Evolutionary conservation across 2,888 invertebrate species (phyloP).

Genomic region (Amblyteles armatorius): DNA sequence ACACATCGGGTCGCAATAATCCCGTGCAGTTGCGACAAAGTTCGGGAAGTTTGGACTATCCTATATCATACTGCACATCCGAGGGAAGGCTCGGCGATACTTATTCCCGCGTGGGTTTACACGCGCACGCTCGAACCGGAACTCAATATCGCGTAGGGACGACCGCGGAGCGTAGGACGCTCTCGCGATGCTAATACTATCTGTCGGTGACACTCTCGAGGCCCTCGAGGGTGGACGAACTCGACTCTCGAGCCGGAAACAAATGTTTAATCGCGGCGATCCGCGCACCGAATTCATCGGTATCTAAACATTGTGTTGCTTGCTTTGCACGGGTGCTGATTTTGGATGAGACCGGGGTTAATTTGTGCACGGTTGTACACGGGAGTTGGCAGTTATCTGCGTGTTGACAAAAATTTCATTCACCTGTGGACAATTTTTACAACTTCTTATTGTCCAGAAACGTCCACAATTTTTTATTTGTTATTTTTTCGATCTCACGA

Average conservation of each 20-base stretch:
- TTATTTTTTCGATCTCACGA: too few relatives aligned
- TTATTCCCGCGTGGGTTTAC: slow-evolving; percentile 32
- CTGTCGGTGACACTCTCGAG: not conserved
- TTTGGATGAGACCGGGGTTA: not conserved
- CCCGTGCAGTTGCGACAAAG: slow-evolving; percentile 56
- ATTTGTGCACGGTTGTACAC: not conserved
- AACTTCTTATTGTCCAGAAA: too few relatives aligned
- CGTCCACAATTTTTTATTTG: too few relatives aligned
- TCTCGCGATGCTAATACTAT: slow-evolving; percentile 6
- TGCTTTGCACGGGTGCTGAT: not conserved
- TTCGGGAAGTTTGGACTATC: slow-evolving; percentile 44
- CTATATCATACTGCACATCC: slow-evolving; percentile 29
- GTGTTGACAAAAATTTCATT: not conserved
- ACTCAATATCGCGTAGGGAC: slow-evolving; percentile 30
- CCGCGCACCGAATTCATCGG: not conserved
- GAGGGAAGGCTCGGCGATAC: slow-evolving; percentile 19
- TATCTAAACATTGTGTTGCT: not conserved
- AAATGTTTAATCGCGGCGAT: slow-evolving; percentile 4
- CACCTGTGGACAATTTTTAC: not conserved
- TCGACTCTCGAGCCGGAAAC: slow-evolving; percentile 14
- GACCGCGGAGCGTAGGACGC: not conserved
- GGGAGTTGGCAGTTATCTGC: not conserved
- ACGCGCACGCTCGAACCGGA: slow-evolving; percentile 6
- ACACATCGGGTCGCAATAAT: slow-evolving; percentile 57
- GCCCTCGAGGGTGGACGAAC: slow-evolving; percentile 14